These are phyloP conservation scores for Eledone cirrhosa DNA, from an alignment of 2,888 invertebrate species.

Conservation along the genomic window DNA sequence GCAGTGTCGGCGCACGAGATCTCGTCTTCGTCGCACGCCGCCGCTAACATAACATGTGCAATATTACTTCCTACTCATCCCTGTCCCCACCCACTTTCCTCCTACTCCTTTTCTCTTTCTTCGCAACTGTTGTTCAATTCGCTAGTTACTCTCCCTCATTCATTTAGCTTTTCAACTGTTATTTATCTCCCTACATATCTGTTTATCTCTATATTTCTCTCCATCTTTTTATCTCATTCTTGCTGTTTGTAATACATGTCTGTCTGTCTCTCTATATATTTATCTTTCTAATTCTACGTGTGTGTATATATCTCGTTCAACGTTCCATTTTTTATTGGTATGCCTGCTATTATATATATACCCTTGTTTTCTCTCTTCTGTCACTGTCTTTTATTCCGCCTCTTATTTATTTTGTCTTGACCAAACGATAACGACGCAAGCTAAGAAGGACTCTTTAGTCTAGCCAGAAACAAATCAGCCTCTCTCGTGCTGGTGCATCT, in stretches of 20 bases:
- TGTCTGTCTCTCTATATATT: conserved; percentile 31
- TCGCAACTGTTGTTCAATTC: background rate
- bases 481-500: no score
- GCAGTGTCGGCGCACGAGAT: conserved; percentile 41
- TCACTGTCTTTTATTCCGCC: no score
- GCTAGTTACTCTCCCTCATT: background rate
- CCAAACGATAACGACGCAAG: no score
- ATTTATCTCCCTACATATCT: background rate
- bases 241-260: conserved; percentile 11
- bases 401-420: no score
- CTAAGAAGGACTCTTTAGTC: no score
- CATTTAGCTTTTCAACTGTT: background rate
- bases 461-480: no score
- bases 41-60: conserved; percentile 13
- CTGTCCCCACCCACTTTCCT: background rate
- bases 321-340: no score
- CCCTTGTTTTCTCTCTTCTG: no score
- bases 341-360: no score
- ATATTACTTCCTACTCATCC: background rate
- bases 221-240: background rate
- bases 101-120: background rate
- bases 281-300: conserved; percentile 28
- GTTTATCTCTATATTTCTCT: background rate
- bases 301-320: conserved; percentile 25
- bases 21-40: conserved; percentile 25